Base-by-base conservation (phyloP, 2,113 vertebrate species). In the Petromus typicus region DNA sequence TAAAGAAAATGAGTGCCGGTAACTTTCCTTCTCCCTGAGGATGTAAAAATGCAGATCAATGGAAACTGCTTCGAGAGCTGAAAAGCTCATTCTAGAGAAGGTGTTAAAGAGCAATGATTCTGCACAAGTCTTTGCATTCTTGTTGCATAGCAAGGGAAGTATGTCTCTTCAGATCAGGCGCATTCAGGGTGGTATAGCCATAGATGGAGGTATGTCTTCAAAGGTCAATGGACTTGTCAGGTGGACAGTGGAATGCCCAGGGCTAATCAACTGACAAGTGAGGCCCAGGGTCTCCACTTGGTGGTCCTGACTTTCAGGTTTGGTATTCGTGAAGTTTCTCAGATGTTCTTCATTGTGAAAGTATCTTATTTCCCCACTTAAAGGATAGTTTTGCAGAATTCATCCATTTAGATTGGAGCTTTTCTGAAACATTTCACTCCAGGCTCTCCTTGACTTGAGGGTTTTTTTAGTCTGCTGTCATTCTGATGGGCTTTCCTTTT, bases 171-270 rank as follows among this genome's bases (percentile, higher is more conserved):
- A 43, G 22, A 43, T 25, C 12, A 22, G 40, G 40, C 13, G 3
- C 5, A 5, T 27, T 71, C n/a, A 23, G 3, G n/a, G 9, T 40
- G 9, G 20, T 8, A 22, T 4, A 8, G 18, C n/a, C 9, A 7
- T 40, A 37, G n/a, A 37, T 17, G 3, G 66, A 69, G 16, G 12
- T 73, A 67, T 27, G 43, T 45, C 71, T 48, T 48, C 71, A 75
- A 48, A 75, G 45, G 12, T 12, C 30, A 45, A 30, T 13, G 43
- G 25, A 25, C 27, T 45, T 30, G 12, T 25, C 40, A 30, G 43
- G 13, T 25, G 17, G 40, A 7, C 27, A 32, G 13, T 30, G 25
- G 12, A 32, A 4, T 48, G 43, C 73, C 14, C 43, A 32, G 43
- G 73, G 73, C 73, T 48, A 25, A 14, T 32, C 25, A 48, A 23